These are phyloP conservation scores for Cotesia vestalis DNA, from an alignment of 1,140 invertebrate species.

Conservation along the genomic window DNA sequence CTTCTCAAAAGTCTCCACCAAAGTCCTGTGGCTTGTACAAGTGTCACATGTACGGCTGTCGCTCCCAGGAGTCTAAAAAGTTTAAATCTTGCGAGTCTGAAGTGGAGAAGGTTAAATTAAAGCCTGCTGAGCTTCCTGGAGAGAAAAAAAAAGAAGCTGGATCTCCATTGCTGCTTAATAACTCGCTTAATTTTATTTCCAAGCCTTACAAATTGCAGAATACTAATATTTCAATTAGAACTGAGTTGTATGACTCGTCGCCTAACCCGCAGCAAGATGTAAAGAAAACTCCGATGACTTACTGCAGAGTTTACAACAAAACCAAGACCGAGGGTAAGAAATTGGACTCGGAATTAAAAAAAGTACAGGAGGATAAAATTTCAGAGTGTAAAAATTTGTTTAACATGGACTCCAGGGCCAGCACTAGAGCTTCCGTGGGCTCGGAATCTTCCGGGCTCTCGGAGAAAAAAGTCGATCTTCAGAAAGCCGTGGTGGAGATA, in stretches of 20 bases:
- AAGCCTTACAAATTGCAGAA: constrained; percentile 45
- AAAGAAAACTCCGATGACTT: constrained; percentile 46
- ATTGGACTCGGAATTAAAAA: too few relatives aligned
- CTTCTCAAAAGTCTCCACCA: constrained; percentile 16
- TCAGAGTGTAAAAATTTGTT: too few relatives aligned
- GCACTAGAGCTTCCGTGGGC: neutral
- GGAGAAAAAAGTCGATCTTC: constrained; percentile 15
- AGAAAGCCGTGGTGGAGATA: constrained; percentile 23
- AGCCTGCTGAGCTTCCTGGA: constrained; percentile 45
- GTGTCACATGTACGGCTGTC: constrained; percentile 29
- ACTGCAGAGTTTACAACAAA: constrained; percentile 44
- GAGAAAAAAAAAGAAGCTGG: constrained; percentile 47
- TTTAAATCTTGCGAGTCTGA: neutral
- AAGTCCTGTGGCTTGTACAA: constrained; percentile 22
- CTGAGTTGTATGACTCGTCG: constrained; percentile 57
- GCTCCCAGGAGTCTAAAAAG: neutral
- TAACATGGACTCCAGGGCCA: neutral
- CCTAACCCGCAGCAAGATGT: constrained; percentile 45
- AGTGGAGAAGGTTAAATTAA: neutral
- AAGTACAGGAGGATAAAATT: too few relatives aligned
- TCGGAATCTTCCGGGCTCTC: neutral
- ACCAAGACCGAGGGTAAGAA: neutral
- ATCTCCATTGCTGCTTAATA: constrained; percentile 8
- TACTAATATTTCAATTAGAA: constrained; percentile 60
- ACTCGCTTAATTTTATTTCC: constrained; percentile 15